Conservation (phyloP, 2,113 vertebrate genomes). For the Hepsetus odoe region DNA sequence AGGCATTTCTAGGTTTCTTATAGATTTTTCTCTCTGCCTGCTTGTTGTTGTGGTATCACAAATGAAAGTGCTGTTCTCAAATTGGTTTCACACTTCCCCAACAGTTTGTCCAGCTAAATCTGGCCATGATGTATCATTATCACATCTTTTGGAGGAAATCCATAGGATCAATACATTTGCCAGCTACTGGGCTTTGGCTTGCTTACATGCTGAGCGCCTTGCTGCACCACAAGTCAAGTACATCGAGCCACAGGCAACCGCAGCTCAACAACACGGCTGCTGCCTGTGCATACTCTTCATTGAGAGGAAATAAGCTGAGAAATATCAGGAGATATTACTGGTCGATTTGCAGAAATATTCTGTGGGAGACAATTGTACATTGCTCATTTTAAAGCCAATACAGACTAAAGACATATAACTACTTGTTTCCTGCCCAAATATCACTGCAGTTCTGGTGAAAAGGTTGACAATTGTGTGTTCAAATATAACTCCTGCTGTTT, state of each 20-base stretch:
- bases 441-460: slow-evolving; percentile 27
- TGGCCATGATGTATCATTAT: slow-evolving; percentile 85
- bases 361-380: slow-evolving; percentile 36
- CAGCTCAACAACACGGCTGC: slow-evolving; percentile 47
- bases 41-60: slow-evolving; percentile 49
- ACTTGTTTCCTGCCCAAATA: slow-evolving; percentile 20
- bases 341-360: slow-evolving; percentile 45
- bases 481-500: background rate
- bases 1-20: slow-evolving; percentile 50
- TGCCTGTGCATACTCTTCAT: slow-evolving; percentile 42
- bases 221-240: slow-evolving; percentile 74
- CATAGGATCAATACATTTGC: slow-evolving; percentile 85
- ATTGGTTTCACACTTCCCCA: slow-evolving; percentile 78
- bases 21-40: slow-evolving; percentile 39
- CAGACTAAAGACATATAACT: slow-evolving; percentile 6
- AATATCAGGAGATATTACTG: slow-evolving; percentile 51
- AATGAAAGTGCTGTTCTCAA: slow-evolving; percentile 65
- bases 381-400: slow-evolving; percentile 35
- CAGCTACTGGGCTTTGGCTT: slow-evolving; percentile 80
- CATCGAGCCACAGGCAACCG: slow-evolving; percentile 74
- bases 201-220: slow-evolving; percentile 80
- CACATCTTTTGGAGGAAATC: slow-evolving; percentile 85
- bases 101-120: slow-evolving; percentile 79
- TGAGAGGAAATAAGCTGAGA: slow-evolving; percentile 53
- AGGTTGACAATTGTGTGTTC: background rate